A percentile compares a stretch with the other conserved stretches of the same genome.
These are phyloP conservation scores for Lacerta agilis DNA, from an alignment of 2,797 vertebrate species.

Conservation along the genomic window DNA sequence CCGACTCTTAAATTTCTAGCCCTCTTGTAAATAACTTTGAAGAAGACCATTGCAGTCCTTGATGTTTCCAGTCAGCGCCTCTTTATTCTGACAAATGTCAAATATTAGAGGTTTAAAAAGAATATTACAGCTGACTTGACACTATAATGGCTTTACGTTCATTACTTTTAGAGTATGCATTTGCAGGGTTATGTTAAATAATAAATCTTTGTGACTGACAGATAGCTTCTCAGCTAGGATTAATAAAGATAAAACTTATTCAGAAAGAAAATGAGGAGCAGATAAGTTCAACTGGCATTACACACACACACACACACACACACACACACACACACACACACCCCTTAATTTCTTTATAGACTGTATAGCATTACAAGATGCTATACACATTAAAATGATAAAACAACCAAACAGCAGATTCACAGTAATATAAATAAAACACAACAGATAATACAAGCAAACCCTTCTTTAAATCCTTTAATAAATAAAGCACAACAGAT, in stretches of 20 bases:
- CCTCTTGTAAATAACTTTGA: slow-evolving; percentile 39
- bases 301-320: not conserved
- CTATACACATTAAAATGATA: no score
- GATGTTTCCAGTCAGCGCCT: not conserved
- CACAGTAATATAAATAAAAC: no score
- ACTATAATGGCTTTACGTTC: not conserved
- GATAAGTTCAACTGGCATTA: not conserved
- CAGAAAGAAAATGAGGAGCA: not conserved
- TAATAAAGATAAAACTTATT: not conserved
- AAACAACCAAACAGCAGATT: no score
- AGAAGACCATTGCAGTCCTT: slow-evolving; percentile 3
- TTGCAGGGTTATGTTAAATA: not conserved
- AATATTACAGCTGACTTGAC: not conserved
- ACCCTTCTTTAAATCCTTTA: no score
- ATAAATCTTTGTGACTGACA: not conserved
- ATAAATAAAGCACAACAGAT: no score
- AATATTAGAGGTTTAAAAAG: not conserved
- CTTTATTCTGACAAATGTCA: not conserved
- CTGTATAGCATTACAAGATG: no score
- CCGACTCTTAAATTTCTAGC: slow-evolving; percentile 31
- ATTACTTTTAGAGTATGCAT: not conserved
- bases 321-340: no score
- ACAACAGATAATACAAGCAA: no score
- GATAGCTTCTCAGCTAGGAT: not conserved
- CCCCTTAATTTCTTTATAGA: not conserved